A percentile compares a stretch with the other conserved stretches of the same genome.
Evolutionary conservation across 2,888 invertebrate species (phyloP).

Genomic region (Clivina fossor): DNA sequence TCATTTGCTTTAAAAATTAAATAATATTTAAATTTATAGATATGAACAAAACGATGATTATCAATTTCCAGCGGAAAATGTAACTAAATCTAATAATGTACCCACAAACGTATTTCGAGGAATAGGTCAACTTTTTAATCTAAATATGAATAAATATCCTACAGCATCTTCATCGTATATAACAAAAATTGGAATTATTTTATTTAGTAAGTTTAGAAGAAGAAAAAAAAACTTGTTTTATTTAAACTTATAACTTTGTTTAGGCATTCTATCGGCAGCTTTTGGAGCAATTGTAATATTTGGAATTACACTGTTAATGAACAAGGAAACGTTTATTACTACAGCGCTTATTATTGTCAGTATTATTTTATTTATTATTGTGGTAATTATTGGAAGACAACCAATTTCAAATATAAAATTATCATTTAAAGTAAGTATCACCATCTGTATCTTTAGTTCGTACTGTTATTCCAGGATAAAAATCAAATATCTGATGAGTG

Average conservation of each 20-base stretch:
- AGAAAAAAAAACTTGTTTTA: constrained; percentile 4
- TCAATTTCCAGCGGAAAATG: constrained; percentile 17
- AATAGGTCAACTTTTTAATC: constrained; percentile 67
- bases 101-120: constrained; percentile 42
- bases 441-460: no score
- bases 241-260: constrained; percentile 10
- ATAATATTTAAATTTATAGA: constrained; percentile 38
- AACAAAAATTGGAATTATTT: constrained; percentile 62
- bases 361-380: no score
- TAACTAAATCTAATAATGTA: constrained; percentile 3
- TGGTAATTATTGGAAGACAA: no score
- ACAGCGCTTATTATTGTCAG: no score
- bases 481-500: no score
- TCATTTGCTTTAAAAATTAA: not conserved
- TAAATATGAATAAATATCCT: constrained; percentile 69
- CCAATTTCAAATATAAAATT: no score
- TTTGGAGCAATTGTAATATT: no score
- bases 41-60: constrained; percentile 41
- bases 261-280: no score
- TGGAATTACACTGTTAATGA: no score
- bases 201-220: constrained; percentile 57
- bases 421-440: no score
- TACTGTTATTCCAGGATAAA: no score
- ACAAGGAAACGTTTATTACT: no score
- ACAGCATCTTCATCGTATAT: constrained; percentile 65